These are phyloP conservation scores for Mormyrops attenuatus DNA, from an alignment of 2,797 vertebrate genomes.

Conservation along the genomic window DNA sequence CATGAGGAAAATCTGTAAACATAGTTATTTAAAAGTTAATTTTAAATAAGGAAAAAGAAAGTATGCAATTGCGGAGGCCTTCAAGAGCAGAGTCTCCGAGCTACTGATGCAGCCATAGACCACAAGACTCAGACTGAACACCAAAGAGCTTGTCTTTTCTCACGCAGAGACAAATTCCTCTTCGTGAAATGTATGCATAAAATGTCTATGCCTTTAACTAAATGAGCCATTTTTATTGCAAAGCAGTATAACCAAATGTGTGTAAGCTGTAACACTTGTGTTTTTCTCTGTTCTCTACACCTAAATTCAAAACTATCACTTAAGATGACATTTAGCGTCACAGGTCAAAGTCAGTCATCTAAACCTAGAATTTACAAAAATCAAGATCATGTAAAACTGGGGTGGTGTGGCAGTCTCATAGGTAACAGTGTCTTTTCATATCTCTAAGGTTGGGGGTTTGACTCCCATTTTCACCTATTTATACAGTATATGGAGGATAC, in stretches of 20 bases:
- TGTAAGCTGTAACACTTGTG: neutral
- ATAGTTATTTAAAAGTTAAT: neutral
- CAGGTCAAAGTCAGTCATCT: neutral
- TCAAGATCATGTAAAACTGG: neutral
- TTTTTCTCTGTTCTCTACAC: neutral
- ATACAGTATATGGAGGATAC: neutral
- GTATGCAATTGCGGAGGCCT: neutral
- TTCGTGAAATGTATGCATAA: constrained; percentile 8
- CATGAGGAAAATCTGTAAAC: constrained; percentile 3
- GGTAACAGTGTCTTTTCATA: neutral
- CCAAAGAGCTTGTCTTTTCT: neutral
- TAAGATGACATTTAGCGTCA: neutral
- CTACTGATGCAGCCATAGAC: neutral
- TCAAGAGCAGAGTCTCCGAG: neutral
- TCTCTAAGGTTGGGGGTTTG: neutral
- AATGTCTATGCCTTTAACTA: neutral
- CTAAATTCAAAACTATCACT: neutral
- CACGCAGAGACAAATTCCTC: neutral
- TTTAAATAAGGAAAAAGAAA: neutral
- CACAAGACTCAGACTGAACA: neutral
- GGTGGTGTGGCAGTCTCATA: neutral
- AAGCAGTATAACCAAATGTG: neutral
- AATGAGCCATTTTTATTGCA: neutral
- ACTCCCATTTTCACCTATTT: neutral
- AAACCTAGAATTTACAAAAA: neutral